Conservation (phyloP, 2,888 invertebrate genomes). For the Drosophila sordidapex region DNA sequence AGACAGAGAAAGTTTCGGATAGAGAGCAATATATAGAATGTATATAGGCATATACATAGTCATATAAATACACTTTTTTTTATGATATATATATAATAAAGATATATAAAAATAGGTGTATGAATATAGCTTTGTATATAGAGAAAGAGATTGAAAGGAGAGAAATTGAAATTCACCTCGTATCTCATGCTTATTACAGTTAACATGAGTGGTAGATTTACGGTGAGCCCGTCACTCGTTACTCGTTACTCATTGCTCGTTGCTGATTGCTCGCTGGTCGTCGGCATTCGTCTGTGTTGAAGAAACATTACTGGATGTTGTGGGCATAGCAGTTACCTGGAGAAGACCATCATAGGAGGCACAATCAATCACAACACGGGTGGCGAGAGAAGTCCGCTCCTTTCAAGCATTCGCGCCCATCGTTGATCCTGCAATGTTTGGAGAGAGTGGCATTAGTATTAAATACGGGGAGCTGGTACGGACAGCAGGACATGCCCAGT, state of each 20-base stretch:
- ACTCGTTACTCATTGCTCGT: slow-evolving; percentile 19
- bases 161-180: slow-evolving; percentile 73
- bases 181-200: slow-evolving; percentile 58
- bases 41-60: slow-evolving; percentile 8
- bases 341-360: slow-evolving; percentile 41
- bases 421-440: slow-evolving; percentile 39
- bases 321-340: slow-evolving; percentile 74
- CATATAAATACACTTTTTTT: slow-evolving; percentile 6
- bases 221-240: slow-evolving; percentile 32
- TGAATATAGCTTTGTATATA: slow-evolving; percentile 17
- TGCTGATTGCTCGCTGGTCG: slow-evolving; percentile 10
- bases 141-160: slow-evolving; percentile 42
- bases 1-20: slow-evolving; percentile 29
- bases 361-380: not conserved
- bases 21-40: slow-evolving; percentile 28
- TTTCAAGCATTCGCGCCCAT: not conserved
- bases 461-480: not conserved
- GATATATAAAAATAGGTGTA: slow-evolving; percentile 4
- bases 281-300: slow-evolving; percentile 65
- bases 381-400: not conserved
- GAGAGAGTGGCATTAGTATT: slow-evolving; percentile 36
- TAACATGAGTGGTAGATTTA: slow-evolving; percentile 50
- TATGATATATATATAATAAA: not conserved
- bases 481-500: slow-evolving; percentile 4
- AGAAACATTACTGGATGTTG: slow-evolving; percentile 72